These are phyloP conservation scores for Conus canariensis DNA, from an alignment of 2,888 invertebrate genomes.

Conservation along the genomic window DNA sequence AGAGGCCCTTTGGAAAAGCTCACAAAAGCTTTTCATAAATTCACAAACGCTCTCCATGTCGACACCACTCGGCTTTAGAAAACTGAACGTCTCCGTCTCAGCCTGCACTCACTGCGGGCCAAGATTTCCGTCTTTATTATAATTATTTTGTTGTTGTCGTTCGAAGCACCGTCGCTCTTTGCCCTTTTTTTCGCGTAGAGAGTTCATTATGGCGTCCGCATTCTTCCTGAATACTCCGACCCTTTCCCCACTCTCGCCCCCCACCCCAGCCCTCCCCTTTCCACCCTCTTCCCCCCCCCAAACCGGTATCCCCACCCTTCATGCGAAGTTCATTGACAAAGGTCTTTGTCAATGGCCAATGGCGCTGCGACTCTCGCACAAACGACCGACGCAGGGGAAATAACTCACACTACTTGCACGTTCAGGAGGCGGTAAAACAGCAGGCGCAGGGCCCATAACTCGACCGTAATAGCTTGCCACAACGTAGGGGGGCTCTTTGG, in stretches of 20 bases:
- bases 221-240: not conserved
- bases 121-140: not conserved
- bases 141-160: not conserved
- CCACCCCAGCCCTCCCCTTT: too few species aligned
- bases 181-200: not conserved
- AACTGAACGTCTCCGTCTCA: not conserved
- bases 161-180: not conserved
- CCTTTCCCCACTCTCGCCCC: too few species aligned
- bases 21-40: not conserved
- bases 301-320: not conserved
- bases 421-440: conserved; percentile 19
- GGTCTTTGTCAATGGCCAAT: not conserved
- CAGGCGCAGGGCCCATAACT: conserved; percentile 20
- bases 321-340: not conserved
- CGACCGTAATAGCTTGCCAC: conserved; percentile 7
- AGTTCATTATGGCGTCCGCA: not conserved
- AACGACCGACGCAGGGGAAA: not conserved
- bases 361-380: not conserved
- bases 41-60: not conserved
- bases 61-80: not conserved
- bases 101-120: not conserved
- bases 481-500: not conserved
- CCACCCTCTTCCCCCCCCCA: too few species aligned
- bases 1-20: not conserved
- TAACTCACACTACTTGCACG: conserved; percentile 15